Conservation (phyloP, 2,888 invertebrate genomes). For the Hydrotaea diabolus region DNA sequence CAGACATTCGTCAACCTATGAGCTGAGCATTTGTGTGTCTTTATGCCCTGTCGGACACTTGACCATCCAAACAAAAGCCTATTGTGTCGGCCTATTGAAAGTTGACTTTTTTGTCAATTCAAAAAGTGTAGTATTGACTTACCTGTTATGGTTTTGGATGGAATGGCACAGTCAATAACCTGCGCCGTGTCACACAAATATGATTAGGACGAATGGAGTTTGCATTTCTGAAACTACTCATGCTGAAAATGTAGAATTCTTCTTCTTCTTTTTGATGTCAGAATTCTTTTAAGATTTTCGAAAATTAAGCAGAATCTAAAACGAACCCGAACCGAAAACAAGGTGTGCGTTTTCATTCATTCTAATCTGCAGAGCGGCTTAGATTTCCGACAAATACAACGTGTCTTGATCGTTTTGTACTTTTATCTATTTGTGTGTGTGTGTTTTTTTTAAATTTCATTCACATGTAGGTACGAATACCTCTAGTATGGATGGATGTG, state of each 20-base stretch:
- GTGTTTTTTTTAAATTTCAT: not conserved
- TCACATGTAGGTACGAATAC: not conserved
- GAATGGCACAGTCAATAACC: not conserved
- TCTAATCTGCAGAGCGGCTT: not conserved
- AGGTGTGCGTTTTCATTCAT: constrained; percentile 10
- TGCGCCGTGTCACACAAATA: too few relatives aligned
- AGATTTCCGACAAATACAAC: not conserved
- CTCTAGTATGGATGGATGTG: not conserved
- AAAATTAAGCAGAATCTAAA: not conserved
- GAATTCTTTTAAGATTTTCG: not conserved
- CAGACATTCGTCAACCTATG: constrained; percentile 77
- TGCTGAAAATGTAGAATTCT: too few relatives aligned
- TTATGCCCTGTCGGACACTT: not conserved
- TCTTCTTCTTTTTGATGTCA: not conserved
- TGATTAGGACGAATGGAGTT: too few relatives aligned
- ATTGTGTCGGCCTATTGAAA: not conserved
- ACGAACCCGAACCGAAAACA: not conserved
- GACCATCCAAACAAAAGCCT: not conserved
- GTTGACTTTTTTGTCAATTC: not conserved
- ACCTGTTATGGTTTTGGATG: not conserved
- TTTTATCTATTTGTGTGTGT: not conserved
- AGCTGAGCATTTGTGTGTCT: not conserved
- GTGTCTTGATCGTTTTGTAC: constrained; percentile 9
- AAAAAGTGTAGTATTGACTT: not conserved
- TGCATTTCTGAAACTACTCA: too few relatives aligned